Percentiles rank a stretch among this genome's conserved stretches.
Conservation (phyloP, 2,797 vertebrate species). For the Acipenser transmontanus region DNA sequence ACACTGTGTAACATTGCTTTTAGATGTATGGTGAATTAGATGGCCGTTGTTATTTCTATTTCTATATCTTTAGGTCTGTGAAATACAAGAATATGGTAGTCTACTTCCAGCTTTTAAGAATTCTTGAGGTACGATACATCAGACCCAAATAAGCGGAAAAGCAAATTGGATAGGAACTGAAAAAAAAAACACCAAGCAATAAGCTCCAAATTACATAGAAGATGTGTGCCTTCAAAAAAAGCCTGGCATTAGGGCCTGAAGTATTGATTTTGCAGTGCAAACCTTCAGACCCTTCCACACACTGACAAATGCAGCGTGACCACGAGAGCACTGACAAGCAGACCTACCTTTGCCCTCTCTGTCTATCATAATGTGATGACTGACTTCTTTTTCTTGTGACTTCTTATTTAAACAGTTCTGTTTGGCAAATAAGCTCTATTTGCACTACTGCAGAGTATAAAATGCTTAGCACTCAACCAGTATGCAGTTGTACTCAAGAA, state of each 20-base stretch:
- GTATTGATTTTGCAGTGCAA: conserved; percentile 40
- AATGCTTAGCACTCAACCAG: conserved; percentile 25
- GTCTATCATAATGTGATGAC: conserved; percentile 15
- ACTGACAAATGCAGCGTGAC: conserved; percentile 13
- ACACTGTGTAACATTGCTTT: no score
- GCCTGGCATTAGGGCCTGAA: conserved; percentile 12
- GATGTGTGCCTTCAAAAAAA: no score
- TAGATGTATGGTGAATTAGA: no score
- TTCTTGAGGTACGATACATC: no score
- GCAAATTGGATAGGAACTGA: no score
- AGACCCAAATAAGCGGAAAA: no score
- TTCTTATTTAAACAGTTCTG: conserved; percentile 25
- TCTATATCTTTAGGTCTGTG: no score
- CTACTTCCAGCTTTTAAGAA: no score
- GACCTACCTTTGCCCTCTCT: conserved; percentile 57
- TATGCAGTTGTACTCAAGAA: conserved; percentile 26
- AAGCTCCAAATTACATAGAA: no score
- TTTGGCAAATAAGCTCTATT: conserved; percentile 10
- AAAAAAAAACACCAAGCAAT: no score
- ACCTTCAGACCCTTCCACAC: neutral
- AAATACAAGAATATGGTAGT: no score
- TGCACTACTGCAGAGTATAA: neutral
- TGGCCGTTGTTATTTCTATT: no score
- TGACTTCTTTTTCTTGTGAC: conserved; percentile 17
- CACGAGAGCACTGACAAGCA: conserved; percentile 42